Conservation (phyloP, 2,113 vertebrate genomes). For the Anas platyrhynchos region DNA sequence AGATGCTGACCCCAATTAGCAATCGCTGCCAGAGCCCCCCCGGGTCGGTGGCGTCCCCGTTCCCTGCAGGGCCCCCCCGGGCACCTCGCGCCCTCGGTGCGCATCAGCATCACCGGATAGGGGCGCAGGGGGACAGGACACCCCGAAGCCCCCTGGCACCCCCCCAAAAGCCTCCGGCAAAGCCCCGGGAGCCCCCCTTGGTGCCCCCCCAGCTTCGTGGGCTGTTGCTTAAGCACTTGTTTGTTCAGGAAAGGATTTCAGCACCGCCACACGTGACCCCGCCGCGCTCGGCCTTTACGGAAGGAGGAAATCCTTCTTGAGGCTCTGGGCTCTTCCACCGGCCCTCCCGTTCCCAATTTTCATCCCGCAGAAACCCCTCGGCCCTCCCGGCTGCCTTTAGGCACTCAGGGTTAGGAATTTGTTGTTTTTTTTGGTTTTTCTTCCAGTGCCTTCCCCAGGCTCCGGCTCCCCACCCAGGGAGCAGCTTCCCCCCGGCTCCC, state of each 20-base stretch:
- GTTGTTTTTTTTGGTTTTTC: neutral
- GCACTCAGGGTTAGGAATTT: too few species aligned
- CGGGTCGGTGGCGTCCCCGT: neutral
- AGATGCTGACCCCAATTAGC: neutral
- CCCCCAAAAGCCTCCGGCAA: too few species aligned
- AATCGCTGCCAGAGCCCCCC: neutral
- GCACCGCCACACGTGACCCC: neutral
- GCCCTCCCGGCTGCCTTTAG: neutral
- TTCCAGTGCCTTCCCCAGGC: neutral
- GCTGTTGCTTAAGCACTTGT: neutral
- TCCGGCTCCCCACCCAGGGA: too few species aligned
- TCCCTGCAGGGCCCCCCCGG: accelerated
- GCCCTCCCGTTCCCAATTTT: neutral
- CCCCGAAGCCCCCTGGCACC: neutral
- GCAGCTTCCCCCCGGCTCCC: neutral
- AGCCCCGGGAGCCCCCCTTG: too few species aligned
- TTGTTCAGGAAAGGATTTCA: neutral
- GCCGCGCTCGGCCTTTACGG: neutral
- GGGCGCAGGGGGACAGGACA: neutral
- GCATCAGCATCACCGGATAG: too few species aligned
- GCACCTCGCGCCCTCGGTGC: neutral
- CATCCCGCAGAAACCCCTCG: neutral
- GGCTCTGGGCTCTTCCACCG: accelerated
- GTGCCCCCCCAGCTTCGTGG: neutral
- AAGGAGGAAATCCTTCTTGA: neutral